Percentiles rank a stretch among this genome's conserved stretches.
These are phyloP conservation scores for Azorinus chamasolen DNA, from an alignment of 2,888 invertebrate genomes.

Conservation along the genomic window DNA sequence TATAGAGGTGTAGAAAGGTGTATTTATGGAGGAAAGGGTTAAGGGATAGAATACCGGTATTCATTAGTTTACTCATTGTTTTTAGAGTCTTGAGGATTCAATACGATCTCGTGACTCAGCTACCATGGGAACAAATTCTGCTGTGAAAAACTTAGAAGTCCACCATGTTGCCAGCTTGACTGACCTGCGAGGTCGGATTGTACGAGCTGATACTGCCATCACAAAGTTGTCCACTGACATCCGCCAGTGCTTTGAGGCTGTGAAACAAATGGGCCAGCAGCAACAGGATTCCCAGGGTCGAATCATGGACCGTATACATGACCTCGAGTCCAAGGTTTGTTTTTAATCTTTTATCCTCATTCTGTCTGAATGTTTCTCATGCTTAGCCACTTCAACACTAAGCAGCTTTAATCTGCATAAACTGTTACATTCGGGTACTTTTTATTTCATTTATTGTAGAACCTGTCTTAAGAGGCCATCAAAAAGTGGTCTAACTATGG, in stretches of 20 bases:
- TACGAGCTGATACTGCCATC: constrained; percentile 85
- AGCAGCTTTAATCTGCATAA: too few relatives aligned
- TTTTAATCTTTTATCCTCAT: too few relatives aligned
- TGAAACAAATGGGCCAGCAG: constrained; percentile 76
- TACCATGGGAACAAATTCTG: constrained; percentile 78
- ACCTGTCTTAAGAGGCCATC: too few relatives aligned
- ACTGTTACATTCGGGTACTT: too few relatives aligned
- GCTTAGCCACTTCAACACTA: too few relatives aligned
- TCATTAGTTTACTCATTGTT: not conserved
- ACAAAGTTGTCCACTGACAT: constrained; percentile 82
- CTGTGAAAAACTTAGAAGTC: constrained; percentile 84
- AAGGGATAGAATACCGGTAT: too few relatives aligned
- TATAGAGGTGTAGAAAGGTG: too few relatives aligned
- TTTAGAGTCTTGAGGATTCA: constrained; percentile 79
- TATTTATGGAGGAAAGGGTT: too few relatives aligned
- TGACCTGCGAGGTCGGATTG: constrained; percentile 85
- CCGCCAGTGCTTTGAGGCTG: constrained; percentile 76
- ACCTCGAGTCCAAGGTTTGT: constrained; percentile 82
- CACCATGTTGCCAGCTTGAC: constrained; percentile 85
- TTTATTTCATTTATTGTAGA: too few relatives aligned
- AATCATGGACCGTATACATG: constrained; percentile 80
- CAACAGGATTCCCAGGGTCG: constrained; percentile 78
- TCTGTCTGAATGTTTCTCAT: not conserved
- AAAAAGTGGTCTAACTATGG: too few relatives aligned
- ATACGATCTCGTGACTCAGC: constrained; percentile 78